Conservation (phyloP, 2,888 invertebrate genomes). For the Conus canariensis region DNA sequence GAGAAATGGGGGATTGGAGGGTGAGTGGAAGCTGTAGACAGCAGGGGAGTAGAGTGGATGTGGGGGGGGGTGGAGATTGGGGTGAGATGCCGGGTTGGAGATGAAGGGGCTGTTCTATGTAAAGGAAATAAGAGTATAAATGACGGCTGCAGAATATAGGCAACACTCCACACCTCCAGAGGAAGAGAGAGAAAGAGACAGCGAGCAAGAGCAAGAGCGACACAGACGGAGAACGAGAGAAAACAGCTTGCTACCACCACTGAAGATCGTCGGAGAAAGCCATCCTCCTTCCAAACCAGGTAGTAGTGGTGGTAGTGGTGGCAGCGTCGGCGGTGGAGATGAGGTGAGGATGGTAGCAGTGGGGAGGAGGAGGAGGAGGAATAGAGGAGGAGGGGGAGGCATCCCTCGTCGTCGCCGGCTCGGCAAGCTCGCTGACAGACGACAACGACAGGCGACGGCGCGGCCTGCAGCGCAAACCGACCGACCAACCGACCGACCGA, state of each 20-base stretch:
- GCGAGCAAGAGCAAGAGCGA: neutral
- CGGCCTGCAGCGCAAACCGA: neutral
- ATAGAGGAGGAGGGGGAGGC: neutral
- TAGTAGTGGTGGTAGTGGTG: too few relatives aligned
- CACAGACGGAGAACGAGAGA: neutral
- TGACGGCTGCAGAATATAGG: too few relatives aligned
- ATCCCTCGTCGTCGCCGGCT: neutral
- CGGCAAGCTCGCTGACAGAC: neutral
- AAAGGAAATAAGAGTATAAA: too few relatives aligned
- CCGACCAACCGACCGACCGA: neutral
- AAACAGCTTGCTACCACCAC: too few relatives aligned
- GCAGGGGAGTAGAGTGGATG: neutral
- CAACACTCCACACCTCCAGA: neutral
- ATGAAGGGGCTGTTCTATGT: neutral
- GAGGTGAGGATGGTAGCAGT: neutral
- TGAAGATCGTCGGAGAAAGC: too few relatives aligned
- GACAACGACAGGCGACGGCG: neutral
- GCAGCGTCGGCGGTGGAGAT: too few relatives aligned
- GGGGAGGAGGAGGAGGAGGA: neutral
- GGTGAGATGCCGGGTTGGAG: neutral
- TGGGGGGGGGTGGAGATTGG: neutral
- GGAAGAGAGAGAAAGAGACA: neutral
- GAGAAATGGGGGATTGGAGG: neutral
- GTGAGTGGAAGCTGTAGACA: neutral
- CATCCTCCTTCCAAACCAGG: too few relatives aligned